These are phyloP conservation scores for Scomber scombrus DNA, from an alignment of 2,113 vertebrate species.

Conservation along the genomic window DNA sequence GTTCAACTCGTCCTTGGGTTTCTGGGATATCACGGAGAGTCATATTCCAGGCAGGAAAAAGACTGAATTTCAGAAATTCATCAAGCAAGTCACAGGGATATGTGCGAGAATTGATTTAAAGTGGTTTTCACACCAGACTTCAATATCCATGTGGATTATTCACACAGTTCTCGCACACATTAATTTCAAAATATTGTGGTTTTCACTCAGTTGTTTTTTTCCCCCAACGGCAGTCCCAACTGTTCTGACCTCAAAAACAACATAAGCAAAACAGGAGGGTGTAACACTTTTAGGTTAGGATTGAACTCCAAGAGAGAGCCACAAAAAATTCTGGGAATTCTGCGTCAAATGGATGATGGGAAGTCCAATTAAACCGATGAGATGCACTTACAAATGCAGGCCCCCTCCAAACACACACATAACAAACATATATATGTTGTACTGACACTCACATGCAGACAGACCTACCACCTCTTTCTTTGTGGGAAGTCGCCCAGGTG, in stretches of 20 bases:
- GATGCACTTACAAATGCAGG: neutral
- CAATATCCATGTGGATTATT: slow-evolving; percentile 9
- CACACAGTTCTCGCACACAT: slow-evolving; percentile 31
- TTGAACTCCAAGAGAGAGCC: slow-evolving; percentile 47
- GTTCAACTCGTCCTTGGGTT: slow-evolving; percentile 14
- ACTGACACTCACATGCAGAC: neutral
- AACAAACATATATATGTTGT: neutral
- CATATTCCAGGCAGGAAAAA: neutral
- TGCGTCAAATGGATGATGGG: slow-evolving; percentile 32
- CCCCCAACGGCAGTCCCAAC: slow-evolving; percentile 35
- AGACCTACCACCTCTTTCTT: slow-evolving; percentile 38
- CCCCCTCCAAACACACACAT: neutral
- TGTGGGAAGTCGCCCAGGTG: slow-evolving; percentile 75
- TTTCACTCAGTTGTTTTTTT: slow-evolving; percentile 48
- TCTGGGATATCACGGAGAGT: neutral
- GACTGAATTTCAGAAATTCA: neutral
- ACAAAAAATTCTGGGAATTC: slow-evolving; percentile 53
- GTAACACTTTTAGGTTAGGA: slow-evolving; percentile 53
- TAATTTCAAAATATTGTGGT: slow-evolving; percentile 58
- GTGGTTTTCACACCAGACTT: slow-evolving; percentile 25
- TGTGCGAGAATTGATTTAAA: slow-evolving; percentile 12
- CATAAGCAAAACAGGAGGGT: slow-evolving; percentile 62
- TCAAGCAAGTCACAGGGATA: neutral
- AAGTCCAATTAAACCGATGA: slow-evolving; percentile 15
- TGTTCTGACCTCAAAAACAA: slow-evolving; percentile 61